Base-by-base conservation (phyloP, 2,888 invertebrate species). In the Drosophila paramelanica region DNA sequence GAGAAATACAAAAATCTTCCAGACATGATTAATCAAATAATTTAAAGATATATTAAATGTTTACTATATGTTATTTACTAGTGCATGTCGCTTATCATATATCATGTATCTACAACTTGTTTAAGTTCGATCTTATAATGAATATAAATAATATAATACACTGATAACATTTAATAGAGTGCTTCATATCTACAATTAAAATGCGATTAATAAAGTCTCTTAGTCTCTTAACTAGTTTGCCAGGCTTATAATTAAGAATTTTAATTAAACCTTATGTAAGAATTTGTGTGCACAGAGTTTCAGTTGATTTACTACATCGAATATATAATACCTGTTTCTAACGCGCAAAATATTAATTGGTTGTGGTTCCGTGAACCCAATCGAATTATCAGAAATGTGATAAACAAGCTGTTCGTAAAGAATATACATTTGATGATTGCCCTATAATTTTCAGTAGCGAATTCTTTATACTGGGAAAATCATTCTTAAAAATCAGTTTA, bases 281-380 rank as follows among this genome's bases (percentile, higher is more conserved):
- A 36, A 36, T 31, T 8, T 8, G 5, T 13, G 6, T 13, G 0
- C 2, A 5, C 36, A 13, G 8, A 10, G 47, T 52, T 42, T 11
- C n/a, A n/a, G 8, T 42, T 13, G 10, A 10, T 41, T 17, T 17
- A 17, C 17, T 17, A 17, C 17, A 17, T 17, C 17, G 17, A 33
- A 11, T 33, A 27, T 33, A 33, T 36, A 36, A 13, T 36, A 36
- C 36, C 13, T 13, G 36, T 36, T 36, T 13, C 36, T 36, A 36
- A 51, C 20, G 51, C 13, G 31, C 33, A 14, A 5, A 10, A 45
- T 45, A 49, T 67, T 17, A 49, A 57, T 67, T 70, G 14, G 45
- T 13, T 73, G 17, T 25, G 41, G 23, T 31, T 2, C 25, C 41
- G 8, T 17, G 36, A 20, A 51, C 47, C 49, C 3, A 71, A 71